Evolutionary conservation across 2,113 vertebrate species (phyloP), one percentile per base, ranked within the genome.

Genomic region (Benitochromis conjunctus): DNA sequence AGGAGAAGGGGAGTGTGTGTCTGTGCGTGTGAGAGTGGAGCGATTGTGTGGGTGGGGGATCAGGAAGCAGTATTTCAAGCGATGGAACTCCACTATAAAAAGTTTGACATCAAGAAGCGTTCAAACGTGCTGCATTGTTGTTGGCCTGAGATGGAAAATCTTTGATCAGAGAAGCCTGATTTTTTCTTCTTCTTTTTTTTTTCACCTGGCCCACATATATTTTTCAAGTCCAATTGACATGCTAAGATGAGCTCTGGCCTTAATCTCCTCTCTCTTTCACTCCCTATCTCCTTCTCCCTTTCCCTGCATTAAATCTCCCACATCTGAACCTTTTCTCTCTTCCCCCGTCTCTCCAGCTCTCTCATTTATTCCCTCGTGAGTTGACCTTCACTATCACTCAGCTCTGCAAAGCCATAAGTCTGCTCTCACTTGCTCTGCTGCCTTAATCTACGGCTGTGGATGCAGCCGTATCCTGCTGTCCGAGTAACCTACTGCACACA

Each of bases 21-120:
- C 55, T 64, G 66, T 69, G 82, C 82, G 41, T 69, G 79, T 53
- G 46, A 53, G 71, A 60, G 80, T 26, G 82, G 64, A 9, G 56
- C 16, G 16, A 64, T 62, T 55, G 81, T 58, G 69, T 36, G 79
- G 38, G 85, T 34, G 76, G 77, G 86, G 76, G 55, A 77, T 88
- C 85, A 94, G 90, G 93, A 94, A 92, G 92, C 92, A 91, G 88
- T 94, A 94, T 91, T 95, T 95, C 91, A 94, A 82, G 88, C 31
- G 83, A 88, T 94, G 92, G 83, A 89, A 89, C 86, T 77, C 86
- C 79, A 64, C 92, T 93, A 89, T 92, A 91, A 92, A 92, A 92
- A 89, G 86, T 92, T 83, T 85, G 90, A 92, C 91, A 91, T 92
- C 46, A 86, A 89, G 88, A 89, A 86, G 85, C 78, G 43, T 91